Percentiles rank a stretch among this genome's conserved stretches.
Conservation (phyloP, 30 jellyfish, hydroid and myxozoan species). For the Chironex yamaguchii region DNA sequence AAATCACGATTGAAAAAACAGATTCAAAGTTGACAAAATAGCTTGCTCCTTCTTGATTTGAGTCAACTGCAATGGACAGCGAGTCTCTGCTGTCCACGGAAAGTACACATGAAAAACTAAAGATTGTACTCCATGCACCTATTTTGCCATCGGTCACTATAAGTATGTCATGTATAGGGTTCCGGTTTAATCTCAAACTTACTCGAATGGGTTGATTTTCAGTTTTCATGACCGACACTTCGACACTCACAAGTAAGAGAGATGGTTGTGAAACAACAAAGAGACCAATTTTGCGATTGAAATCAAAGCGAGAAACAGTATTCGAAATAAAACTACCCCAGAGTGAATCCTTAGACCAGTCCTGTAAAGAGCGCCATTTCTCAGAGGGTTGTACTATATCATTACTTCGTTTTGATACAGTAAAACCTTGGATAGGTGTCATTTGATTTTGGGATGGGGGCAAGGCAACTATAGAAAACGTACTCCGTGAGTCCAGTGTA, state of each 20-base stretch:
- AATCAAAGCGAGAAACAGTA: background rate
- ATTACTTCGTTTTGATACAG: slow-evolving; percentile 30
- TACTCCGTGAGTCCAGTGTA: slow-evolving; percentile 1
- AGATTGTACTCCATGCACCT: background rate
- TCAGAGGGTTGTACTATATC: background rate
- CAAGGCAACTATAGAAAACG: slow-evolving; percentile 1
- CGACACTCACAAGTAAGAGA: background rate
- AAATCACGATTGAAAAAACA: background rate
- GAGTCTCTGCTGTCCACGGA: background rate
- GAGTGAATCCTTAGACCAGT: slow-evolving; percentile 19
- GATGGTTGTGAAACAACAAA: background rate
- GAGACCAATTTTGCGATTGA: slow-evolving; percentile 43
- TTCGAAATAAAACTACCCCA: slow-evolving; percentile 28
- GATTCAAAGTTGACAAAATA: background rate
- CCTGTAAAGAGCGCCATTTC: background rate
- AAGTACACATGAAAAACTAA: background rate
- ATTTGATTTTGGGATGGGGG: background rate
- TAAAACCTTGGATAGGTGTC: slow-evolving; percentile 7
- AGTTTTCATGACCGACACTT: background rate
- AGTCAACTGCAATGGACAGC: background rate
- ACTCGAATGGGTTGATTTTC: background rate
- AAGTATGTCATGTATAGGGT: background rate
- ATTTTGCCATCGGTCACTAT: background rate
- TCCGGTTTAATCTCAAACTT: background rate
- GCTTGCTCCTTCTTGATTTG: background rate